Evolutionary conservation across 1,140 invertebrate genomes (phyloP).

Genomic region (Dolichoris vasculosae): DNA sequence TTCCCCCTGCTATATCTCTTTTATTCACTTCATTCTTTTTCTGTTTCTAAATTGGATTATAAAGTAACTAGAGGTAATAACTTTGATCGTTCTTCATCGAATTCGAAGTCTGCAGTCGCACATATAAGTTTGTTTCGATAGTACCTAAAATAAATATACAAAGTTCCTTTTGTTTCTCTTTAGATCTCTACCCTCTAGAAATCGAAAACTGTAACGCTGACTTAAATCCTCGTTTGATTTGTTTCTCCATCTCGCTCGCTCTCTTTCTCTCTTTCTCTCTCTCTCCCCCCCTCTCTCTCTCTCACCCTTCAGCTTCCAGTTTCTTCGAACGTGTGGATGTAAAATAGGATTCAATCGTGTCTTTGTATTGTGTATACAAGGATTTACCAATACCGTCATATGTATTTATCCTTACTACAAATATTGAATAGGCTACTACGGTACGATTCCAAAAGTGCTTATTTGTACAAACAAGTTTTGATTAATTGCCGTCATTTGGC

Average conservation of each 20-base stretch:
- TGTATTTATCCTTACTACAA: background rate
- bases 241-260: no score
- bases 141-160: background rate
- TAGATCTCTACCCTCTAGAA: background rate
- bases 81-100: constrained; percentile 17
- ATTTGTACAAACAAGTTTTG: constrained; percentile 43
- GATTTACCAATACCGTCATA: background rate
- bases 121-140: background rate
- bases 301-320: background rate
- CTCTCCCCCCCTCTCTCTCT: background rate
- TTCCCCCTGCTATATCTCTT: background rate
- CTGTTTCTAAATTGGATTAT: no score
- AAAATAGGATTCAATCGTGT: background rate
- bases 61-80: background rate
- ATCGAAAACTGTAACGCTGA: background rate
- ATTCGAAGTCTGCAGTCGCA: background rate
- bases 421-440: background rate
- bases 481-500: constrained; percentile 33
- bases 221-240: background rate
- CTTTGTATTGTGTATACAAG: background rate
- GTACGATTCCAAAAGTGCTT: constrained; percentile 3
- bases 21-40: no score
- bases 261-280: background rate
- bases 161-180: background rate
- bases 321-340: background rate